Conservation (phyloP, 2,113 vertebrate species). For the Bagarius yarrelli region DNA sequence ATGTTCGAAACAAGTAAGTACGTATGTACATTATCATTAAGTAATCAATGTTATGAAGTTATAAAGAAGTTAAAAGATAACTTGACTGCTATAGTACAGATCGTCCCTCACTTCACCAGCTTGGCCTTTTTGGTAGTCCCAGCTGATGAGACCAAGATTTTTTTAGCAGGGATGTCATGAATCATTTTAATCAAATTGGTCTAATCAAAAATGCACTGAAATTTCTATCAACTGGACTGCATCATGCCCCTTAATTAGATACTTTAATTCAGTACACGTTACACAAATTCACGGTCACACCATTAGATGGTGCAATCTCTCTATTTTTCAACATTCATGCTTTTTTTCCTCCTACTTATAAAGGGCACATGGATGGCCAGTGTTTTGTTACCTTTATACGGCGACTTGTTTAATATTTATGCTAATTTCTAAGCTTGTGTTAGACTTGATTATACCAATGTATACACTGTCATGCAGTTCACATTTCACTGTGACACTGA, state of each 20-base stretch:
- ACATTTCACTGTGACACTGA: not conserved
- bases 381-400: not conserved
- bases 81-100: not conserved
- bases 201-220: not conserved
- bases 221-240: not conserved
- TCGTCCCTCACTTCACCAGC: not conserved
- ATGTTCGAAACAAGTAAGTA: not conserved
- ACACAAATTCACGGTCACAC: not conserved
- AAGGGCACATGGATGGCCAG: not conserved
- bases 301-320: conserved; percentile 23
- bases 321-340: not conserved
- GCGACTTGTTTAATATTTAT: not conserved
- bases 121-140: not conserved
- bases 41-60: not conserved
- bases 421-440: not conserved
- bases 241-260: not conserved
- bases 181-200: not conserved
- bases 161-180: not conserved
- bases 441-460: not conserved
- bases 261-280: not conserved
- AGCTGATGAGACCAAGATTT: not conserved
- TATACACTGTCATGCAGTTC: not conserved
- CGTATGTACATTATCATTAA: not conserved
- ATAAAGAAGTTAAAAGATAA: not conserved
- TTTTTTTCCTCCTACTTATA: not conserved